phyloP scores from a whole-genome alignment of 2,888 invertebrate genomes.

The Julus scanicus region DNA sequence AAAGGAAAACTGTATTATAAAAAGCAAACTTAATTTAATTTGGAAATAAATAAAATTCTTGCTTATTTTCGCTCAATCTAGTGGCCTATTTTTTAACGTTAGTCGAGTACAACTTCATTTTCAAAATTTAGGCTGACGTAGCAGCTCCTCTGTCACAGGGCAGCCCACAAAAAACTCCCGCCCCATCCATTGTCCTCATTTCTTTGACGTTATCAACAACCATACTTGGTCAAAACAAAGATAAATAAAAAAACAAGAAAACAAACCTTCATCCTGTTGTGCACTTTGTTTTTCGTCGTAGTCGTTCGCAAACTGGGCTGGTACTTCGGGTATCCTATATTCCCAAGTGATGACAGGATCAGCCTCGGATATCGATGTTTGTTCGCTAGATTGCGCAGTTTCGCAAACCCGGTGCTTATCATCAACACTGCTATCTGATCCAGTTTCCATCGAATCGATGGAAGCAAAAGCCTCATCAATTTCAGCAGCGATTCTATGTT shows the following conservation, averaged over 20 bases:
- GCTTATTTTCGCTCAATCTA: too few species aligned
- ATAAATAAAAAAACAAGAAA: neutral
- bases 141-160: too few species aligned
- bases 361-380: neutral
- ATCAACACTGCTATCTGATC: constrained; percentile 8
- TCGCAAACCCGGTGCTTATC: neutral
- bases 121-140: too few species aligned
- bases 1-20: too few species aligned
- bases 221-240: neutral
- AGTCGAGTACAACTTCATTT: too few species aligned
- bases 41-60: too few species aligned
- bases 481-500: constrained; percentile 48
- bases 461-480: constrained; percentile 53
- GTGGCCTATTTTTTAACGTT: too few species aligned
- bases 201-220: neutral
- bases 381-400: neutral
- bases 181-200: neutral
- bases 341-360: constrained; percentile 54
- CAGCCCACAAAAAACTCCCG: neutral
- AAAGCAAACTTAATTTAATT: too few species aligned
- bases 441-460: constrained; percentile 46
- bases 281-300: neutral
- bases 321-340: constrained; percentile 55
- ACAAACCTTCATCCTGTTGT: neutral
- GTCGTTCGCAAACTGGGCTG: constrained; percentile 52